Conservation (phyloP, 2,888 invertebrate genomes). For the Tortrix viridana region DNA sequence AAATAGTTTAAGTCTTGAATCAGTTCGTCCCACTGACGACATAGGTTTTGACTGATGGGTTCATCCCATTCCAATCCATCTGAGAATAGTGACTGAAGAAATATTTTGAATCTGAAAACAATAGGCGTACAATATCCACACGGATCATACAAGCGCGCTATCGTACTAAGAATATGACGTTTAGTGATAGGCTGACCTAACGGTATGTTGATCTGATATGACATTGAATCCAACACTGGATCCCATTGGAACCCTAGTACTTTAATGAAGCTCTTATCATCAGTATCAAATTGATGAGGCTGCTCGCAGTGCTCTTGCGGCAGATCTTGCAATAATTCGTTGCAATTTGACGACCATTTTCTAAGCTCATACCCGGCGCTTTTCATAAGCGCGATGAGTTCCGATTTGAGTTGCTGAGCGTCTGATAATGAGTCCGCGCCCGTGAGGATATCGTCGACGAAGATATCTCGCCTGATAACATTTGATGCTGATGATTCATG, state of each 20-base stretch:
- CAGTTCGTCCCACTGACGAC: no score
- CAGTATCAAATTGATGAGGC: neutral
- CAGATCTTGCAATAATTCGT: neutral
- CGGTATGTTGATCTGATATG: neutral
- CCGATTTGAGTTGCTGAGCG: no score
- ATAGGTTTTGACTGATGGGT: no score
- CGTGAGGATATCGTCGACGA: no score
- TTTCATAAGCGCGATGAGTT: no score
- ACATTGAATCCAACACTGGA: neutral
- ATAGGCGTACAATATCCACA: neutral
- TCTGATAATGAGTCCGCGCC: no score
- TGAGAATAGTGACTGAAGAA: no score
- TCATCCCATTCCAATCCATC: no score
- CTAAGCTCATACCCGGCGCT: neutral
- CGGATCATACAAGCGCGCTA: neutral
- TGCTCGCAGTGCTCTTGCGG: neutral
- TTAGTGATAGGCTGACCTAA: slow-evolving; percentile 1
- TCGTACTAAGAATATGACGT: neutral
- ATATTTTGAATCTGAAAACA: neutral
- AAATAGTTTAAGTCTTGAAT: no score
- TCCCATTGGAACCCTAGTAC: neutral
- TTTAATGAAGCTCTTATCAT: slow-evolving; percentile 2
- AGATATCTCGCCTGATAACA: no score
- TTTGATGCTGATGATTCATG: no score
- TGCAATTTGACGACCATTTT: no score